Percentiles rank a stretch among this genome's conserved stretches.
These are phyloP conservation scores for Andinoacara biseriatus DNA, from an alignment of 2,113 vertebrate species.

Conservation along the genomic window DNA sequence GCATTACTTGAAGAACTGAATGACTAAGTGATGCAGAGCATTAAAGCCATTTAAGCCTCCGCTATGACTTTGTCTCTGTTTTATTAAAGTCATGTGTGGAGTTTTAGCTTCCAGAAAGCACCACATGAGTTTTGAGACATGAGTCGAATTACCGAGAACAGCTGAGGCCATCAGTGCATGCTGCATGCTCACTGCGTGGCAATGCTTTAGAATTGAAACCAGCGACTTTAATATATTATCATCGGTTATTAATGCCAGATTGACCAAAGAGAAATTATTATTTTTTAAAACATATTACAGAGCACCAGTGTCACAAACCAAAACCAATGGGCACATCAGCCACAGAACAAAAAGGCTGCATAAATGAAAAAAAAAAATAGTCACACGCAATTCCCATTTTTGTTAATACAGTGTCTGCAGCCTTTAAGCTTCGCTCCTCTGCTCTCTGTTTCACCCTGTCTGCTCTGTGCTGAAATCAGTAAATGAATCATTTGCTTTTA, in stretches of 20 bases:
- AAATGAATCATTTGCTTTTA: no score
- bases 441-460: background rate
- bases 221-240: background rate
- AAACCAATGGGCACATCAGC: background rate
- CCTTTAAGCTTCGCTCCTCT: background rate
- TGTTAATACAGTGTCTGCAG: background rate
- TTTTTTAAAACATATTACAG: background rate
- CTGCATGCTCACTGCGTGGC: background rate
- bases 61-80: background rate
- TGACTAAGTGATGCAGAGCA: background rate
- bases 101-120: background rate
- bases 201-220: background rate
- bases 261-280: background rate
- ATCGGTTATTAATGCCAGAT: background rate
- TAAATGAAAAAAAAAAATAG: background rate
- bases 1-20: conserved; percentile 1
- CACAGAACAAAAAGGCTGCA: background rate
- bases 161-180: background rate
- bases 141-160: background rate
- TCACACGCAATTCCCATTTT: background rate
- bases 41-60: background rate
- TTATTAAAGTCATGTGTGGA: background rate
- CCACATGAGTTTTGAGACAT: background rate
- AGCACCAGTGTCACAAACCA: background rate
- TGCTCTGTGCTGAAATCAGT: background rate